A percentile compares a stretch with the other conserved stretches of the same genome.
Evolutionary conservation across 2,797 vertebrate species (phyloP).

Genomic region (Lepilemur ruficaudatus): DNA sequence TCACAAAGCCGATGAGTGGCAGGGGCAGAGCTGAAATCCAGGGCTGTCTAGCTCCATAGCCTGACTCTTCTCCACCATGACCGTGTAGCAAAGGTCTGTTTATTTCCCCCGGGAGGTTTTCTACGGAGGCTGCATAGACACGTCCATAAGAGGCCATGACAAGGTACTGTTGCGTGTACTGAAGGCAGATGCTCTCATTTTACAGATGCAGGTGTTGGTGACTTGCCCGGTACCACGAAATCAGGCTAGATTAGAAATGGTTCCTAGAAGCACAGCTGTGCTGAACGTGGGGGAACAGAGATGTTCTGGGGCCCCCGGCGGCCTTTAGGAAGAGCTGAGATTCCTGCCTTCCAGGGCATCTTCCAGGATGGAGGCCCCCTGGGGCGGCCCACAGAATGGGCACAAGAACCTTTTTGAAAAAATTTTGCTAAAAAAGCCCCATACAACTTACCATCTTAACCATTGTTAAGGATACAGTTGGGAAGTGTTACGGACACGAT

Average conservation of each 20-base stretch:
- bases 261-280: background rate
- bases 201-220: background rate
- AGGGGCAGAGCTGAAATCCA: background rate
- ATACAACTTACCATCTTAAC: background rate
- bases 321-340: background rate
- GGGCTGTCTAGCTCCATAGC: background rate
- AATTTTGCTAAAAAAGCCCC: background rate
- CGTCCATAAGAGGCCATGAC: rapidly evolving
- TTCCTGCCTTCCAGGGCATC: background rate
- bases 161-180: background rate
- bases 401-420: background rate
- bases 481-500: background rate
- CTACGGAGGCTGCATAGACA: background rate
- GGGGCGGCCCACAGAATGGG: background rate
- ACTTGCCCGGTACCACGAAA: rapidly evolving
- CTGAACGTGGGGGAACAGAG: background rate
- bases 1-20: background rate
- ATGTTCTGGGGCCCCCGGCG: background rate
- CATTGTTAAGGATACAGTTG: background rate
- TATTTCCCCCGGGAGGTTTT: rapidly evolving
- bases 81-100: rapidly evolving
- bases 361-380: background rate
- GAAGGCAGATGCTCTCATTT: background rate
- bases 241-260: background rate
- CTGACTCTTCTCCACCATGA: background rate